Evolutionary conservation across 2,113 vertebrate genomes (phyloP).

Genomic region (Ovis canadensis): DNA sequence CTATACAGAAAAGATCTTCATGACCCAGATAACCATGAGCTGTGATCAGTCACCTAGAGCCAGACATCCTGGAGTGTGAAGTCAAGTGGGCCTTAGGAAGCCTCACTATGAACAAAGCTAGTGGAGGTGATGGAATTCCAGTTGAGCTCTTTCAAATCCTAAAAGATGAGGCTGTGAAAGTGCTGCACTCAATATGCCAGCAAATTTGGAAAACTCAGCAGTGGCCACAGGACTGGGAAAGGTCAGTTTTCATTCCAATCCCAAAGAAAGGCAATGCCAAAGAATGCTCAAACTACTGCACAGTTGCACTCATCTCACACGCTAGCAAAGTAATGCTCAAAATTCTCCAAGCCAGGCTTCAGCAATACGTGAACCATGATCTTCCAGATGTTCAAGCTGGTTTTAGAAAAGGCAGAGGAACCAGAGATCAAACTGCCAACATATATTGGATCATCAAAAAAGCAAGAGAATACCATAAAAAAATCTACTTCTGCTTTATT

Average conservation of each 20-base stretch:
- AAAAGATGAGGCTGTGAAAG: neutral
- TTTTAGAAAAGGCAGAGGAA: neutral
- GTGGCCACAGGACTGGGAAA: neutral
- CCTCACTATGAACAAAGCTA: neutral
- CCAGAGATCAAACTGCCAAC: neutral
- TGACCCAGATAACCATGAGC: neutral
- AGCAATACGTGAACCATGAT: neutral
- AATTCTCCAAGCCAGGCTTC: neutral
- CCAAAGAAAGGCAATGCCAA: neutral
- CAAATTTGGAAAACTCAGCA: neutral
- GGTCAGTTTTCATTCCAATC: neutral
- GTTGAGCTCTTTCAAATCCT: rapidly evolving
- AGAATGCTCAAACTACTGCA: neutral
- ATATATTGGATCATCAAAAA: neutral
- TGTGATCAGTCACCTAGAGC: neutral
- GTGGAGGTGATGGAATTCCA: neutral
- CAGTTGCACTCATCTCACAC: neutral
- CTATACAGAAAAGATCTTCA: neutral
- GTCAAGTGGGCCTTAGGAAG: neutral
- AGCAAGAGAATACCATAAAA: neutral
- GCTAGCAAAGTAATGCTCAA: neutral
- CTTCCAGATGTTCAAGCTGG: neutral
- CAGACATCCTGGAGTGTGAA: neutral
- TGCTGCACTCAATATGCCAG: neutral
- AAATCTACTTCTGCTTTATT: neutral